Evolutionary conservation across 1,140 invertebrate genomes (phyloP), one percentile per base, ranked within the genome.

Genomic region (Cepaea nemoralis): DNA sequence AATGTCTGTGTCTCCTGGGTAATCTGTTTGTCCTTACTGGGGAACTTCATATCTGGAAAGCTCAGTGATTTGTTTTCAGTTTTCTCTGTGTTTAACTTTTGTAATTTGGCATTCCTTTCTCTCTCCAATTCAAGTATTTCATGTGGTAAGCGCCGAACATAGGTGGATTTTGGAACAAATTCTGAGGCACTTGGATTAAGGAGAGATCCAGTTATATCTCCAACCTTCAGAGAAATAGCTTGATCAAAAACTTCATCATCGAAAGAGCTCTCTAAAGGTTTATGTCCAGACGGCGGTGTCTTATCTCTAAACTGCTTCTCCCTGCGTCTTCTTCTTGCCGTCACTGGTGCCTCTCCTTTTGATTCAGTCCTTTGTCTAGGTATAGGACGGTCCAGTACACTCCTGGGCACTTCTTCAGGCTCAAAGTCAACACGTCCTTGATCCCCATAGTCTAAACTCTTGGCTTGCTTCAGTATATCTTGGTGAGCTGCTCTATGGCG

Each of bases 201-300:
- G 10, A 35, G 19, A 24, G 63, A 67, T 19, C 31, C 33, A 24
- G 66, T 33, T 35, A 69, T 22, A 31, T 78, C 77, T 19, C 77
- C 78, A 80, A 80, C 78, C 78, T 80, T 80, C 78, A 14, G 42
- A 16, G 78, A 80, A 31, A 67, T 24, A 5, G 67, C 31, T 8
- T 3, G 35, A 69, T 80, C 78, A 45, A 80, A 80, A 71, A 80
- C 78, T 48, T 80, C 78, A 55, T 80, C 78, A 71, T 80, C 78
- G 40, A 80, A 80, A 80, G 78, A 80, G 69, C 78, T 73, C 33
- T 80, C 78, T n/a, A 69, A 80, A 73, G 78, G 78, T 73, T 80
- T 50, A 10, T 80, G 78, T 55, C 45, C 45, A 31, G 45, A 16
- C 3, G 67, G 67, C 1, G 78, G 78, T 35, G 78, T 78, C 63